Evolutionary conservation across 2,113 vertebrate genomes (phyloP).

Genomic region (Cottus gobio): DNA sequence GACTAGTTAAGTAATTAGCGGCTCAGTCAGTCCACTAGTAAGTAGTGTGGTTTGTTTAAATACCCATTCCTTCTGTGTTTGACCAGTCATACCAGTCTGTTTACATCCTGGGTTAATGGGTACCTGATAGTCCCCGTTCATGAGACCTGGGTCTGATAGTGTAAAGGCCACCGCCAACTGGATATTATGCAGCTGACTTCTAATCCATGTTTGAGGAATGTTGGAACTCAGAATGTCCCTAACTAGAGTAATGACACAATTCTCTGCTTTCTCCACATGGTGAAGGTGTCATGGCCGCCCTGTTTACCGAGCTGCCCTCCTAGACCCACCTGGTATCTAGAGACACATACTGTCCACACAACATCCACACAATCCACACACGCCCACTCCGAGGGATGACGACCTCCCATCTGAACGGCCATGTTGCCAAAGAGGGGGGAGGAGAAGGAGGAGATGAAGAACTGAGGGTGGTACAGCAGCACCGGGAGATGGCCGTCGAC

Average conservation of each 20-base stretch:
- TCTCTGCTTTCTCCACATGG: constrained; percentile 45
- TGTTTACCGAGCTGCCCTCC: constrained; percentile 55
- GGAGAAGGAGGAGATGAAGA: constrained; percentile 80
- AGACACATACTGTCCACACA: neutral
- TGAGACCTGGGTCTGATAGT: neutral
- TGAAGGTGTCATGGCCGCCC: constrained; percentile 62
- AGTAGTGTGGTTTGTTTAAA: neutral
- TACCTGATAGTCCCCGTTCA: neutral
- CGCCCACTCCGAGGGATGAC: constrained; percentile 83
- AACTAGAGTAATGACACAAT: neutral
- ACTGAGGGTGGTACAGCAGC: constrained; percentile 86
- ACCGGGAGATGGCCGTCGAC: constrained; percentile 97
- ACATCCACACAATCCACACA: constrained; percentile 7
- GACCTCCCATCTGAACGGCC: constrained; percentile 96
- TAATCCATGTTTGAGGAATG: neutral
- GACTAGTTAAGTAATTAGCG: neutral
- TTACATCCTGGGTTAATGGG: neutral
- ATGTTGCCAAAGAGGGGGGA: constrained; percentile 88
- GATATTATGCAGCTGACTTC: neutral
- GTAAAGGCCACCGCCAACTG: neutral
- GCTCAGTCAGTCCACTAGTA: neutral
- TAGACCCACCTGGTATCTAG: constrained; percentile 32
- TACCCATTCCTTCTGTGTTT: neutral
- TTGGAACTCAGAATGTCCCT: neutral
- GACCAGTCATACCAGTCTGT: neutral